A percentile compares a stretch with the other conserved stretches of the same genome.
Conservation (phyloP, 2,797 vertebrate genomes). For the Parauchenoglanis ngamensis region DNA sequence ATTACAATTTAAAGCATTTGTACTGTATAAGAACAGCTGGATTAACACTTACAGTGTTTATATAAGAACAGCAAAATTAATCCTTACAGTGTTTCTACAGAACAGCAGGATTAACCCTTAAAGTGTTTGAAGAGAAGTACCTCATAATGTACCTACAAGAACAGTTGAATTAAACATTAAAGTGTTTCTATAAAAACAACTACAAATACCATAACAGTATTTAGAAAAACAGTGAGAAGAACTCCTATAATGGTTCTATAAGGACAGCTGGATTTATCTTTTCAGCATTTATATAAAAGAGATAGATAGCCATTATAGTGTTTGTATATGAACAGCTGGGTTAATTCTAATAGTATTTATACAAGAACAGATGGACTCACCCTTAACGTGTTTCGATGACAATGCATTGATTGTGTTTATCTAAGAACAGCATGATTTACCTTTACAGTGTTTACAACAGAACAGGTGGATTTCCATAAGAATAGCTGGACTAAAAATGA, state of each 20-base stretch:
- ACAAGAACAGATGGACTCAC: not conserved
- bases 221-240: not conserved
- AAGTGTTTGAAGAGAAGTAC: too few species aligned
- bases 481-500: conserved; percentile 6
- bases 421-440: conserved; percentile 19
- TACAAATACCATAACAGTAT: not conserved
- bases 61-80: not conserved
- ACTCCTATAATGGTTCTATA: not conserved
- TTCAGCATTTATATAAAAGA: not conserved
- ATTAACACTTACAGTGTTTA: not conserved
- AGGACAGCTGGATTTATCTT: conserved; percentile 1
- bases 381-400: not conserved
- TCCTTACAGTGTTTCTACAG: not conserved
- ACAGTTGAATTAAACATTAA: not conserved
- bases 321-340: not conserved
- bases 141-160: not conserved
- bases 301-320: not conserved
- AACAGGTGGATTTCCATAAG: conserved; percentile 18
- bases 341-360: not conserved
- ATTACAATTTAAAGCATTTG: not conserved
- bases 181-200: not conserved
- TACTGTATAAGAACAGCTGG: not conserved
- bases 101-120: not conserved
- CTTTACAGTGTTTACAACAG: conserved; percentile 7
- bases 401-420: not conserved